Evolutionary conservation across 2,113 vertebrate genomes (phyloP).

Genomic region (Oryzias javanicus): DNA sequence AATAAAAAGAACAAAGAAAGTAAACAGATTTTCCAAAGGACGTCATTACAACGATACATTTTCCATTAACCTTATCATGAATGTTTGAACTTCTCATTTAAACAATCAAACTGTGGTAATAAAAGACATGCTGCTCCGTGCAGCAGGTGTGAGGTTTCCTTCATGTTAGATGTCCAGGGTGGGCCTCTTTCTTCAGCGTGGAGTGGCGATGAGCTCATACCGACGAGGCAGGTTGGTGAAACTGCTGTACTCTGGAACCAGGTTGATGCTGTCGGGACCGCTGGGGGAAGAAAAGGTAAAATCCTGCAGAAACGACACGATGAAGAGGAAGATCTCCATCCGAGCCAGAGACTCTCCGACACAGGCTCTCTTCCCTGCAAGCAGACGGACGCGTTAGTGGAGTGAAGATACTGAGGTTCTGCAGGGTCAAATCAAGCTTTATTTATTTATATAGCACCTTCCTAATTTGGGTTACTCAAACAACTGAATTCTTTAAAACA

Average conservation of each 20-base stretch:
- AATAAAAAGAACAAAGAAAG: too few species aligned
- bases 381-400: not conserved
- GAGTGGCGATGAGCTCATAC: conserved; percentile 28
- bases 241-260: conserved; percentile 64
- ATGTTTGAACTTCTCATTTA: too few species aligned
- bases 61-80: too few species aligned
- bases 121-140: too few species aligned
- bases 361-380: conserved; percentile 74
- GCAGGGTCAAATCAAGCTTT: not conserved
- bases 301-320: conserved; percentile 68
- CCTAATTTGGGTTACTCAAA: too few species aligned
- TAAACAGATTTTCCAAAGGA: too few species aligned
- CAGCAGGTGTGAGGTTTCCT: too few species aligned
- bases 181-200: not conserved
- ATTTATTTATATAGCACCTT: too few species aligned
- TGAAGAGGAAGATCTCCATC: conserved; percentile 76
- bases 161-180: too few species aligned
- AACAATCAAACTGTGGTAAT: too few species aligned
- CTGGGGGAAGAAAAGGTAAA: conserved; percentile 64
- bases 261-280: conserved; percentile 52
- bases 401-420: not conserved
- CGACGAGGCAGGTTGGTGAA: conserved; percentile 54
- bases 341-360: conserved; percentile 76
- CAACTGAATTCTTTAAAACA: too few species aligned
- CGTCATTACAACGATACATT: too few species aligned